A percentile compares a stretch with the other conserved stretches of the same genome.
Evolutionary conservation across 1,140 invertebrate species (phyloP).

Genomic region (Uloborus diversus): DNA sequence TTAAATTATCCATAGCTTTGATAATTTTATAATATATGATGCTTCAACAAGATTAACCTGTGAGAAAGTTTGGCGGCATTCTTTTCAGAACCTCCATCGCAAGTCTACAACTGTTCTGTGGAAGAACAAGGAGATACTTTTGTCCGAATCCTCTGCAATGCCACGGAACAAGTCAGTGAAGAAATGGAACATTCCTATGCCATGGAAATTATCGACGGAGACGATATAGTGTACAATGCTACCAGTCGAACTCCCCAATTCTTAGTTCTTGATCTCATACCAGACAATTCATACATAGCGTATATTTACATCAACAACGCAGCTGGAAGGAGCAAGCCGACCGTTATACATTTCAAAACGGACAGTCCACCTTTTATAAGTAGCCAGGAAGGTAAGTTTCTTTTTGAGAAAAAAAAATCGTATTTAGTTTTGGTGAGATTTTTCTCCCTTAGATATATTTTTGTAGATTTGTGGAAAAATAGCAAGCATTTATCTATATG

Average conservation of each 20-base stretch:
- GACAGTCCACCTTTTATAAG: background rate
- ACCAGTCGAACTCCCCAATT: background rate
- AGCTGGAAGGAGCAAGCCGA: conserved; percentile 6
- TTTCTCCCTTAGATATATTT: too few species aligned
- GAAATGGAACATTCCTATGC: conserved; percentile 3
- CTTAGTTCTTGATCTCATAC: background rate
- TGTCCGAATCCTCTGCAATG: conserved; percentile 16
- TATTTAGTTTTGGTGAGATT: too few species aligned
- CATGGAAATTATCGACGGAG: background rate
- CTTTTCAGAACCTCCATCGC: conserved; percentile 13
- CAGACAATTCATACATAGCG: background rate
- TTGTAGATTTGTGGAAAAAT: too few species aligned
- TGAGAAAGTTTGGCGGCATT: conserved; percentile 7
- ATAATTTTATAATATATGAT: background rate
- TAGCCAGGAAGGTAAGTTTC: background rate
- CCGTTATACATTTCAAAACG: background rate
- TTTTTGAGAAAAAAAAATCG: too few species aligned
- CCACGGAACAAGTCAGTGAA: background rate
- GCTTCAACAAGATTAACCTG: background rate
- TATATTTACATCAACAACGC: background rate
- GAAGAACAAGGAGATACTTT: background rate
- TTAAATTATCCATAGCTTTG: too few species aligned
- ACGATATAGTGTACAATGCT: conserved; percentile 1
- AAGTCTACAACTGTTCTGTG: conserved; percentile 5
- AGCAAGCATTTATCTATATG: too few species aligned